Evolutionary conservation across 1,140 invertebrate species (phyloP).

Genomic region (Uloborus diversus): DNA sequence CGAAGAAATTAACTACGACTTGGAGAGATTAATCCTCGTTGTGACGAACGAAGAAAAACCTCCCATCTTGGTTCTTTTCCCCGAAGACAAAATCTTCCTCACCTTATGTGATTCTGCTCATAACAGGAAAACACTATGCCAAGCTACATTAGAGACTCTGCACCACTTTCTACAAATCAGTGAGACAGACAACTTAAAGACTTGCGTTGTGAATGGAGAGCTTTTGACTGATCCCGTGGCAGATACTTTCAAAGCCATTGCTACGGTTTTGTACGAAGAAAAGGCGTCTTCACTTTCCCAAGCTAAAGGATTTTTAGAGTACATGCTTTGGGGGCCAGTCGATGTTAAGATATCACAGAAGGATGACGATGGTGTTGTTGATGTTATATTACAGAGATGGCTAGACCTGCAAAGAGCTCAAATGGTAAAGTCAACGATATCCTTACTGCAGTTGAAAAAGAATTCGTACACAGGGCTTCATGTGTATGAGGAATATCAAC

Average conservation of each 20-base stretch:
- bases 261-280: constrained; percentile 60
- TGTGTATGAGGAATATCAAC: constrained; percentile 38
- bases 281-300: constrained; percentile 62
- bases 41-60: constrained; percentile 72
- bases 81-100: constrained; percentile 60
- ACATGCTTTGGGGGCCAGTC: constrained; percentile 82
- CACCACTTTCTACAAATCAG: constrained; percentile 72
- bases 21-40: constrained; percentile 74
- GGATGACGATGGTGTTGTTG: background rate
- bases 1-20: constrained; percentile 76
- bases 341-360: background rate
- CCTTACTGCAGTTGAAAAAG: background rate
- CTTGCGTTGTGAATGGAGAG: constrained; percentile 52
- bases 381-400: constrained; percentile 31
- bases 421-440: constrained; percentile 38
- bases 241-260: constrained; percentile 58
- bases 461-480: background rate
- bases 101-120: background rate
- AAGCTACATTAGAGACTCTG: constrained; percentile 77
- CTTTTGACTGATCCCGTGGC: constrained; percentile 53
- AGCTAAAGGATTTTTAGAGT: constrained; percentile 80
- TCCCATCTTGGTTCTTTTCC: constrained; percentile 75
- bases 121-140: constrained; percentile 73
- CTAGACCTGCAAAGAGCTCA: constrained; percentile 46
- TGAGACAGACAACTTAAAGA: constrained; percentile 18